Percentiles rank a stretch among this genome's conserved stretches.
Conservation (phyloP, 2,113 vertebrate genomes). For the Dromaius novaehollandiae region DNA sequence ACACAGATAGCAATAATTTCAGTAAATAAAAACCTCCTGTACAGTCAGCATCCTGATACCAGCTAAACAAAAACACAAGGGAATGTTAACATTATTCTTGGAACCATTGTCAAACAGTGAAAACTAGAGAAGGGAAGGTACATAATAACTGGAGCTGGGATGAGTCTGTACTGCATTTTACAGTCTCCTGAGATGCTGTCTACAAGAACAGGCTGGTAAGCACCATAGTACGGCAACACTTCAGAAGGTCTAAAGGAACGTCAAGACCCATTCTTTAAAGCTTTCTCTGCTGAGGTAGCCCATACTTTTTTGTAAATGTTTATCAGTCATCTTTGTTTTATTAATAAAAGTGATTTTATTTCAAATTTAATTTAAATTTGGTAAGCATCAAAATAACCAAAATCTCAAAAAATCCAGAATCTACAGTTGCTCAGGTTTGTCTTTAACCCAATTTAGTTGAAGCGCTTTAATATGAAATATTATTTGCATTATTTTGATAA, state of each 20-base stretch:
- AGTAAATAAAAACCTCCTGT: not conserved
- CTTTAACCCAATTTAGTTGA: not conserved
- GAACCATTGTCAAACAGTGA: not conserved
- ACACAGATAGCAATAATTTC: not conserved
- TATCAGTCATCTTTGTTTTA: not conserved
- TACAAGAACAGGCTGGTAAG: not conserved
- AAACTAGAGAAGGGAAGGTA: not conserved
- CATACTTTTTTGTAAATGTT: not conserved
- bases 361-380: not conserved
- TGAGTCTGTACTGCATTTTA: not conserved
- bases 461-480: not conserved
- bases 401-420: not conserved
- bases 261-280: not conserved
- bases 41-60: not conserved
- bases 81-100: not conserved
- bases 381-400: not conserved
- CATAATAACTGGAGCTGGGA: not conserved
- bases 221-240: not conserved
- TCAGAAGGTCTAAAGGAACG: not conserved
- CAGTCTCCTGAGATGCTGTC: not conserved
- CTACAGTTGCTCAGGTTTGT: not conserved
- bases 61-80: not conserved
- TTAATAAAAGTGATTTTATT: not conserved
- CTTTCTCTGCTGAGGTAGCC: not conserved
- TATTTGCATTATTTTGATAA: not conserved